Percentiles rank a stretch among this genome's conserved stretches.
Conservation (phyloP, 2,888 invertebrate species). For the Perithous albicinctus region DNA sequence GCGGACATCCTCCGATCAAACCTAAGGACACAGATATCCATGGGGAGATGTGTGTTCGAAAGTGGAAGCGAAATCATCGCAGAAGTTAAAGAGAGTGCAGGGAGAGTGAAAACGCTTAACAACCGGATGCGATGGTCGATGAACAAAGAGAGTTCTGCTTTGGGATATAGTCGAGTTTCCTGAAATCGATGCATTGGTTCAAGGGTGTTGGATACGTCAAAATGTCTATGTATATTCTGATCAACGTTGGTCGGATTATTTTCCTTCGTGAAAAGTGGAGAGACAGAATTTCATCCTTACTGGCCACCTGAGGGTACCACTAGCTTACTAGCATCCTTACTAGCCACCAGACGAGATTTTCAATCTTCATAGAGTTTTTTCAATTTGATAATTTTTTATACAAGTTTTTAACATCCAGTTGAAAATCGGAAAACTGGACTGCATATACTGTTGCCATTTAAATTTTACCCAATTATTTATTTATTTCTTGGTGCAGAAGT, state of each 20-base stretch:
- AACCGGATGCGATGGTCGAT: slow-evolving; percentile 20
- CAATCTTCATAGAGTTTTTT: too few relatives aligned
- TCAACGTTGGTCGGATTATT: background rate
- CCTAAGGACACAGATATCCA: background rate
- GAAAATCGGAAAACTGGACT: too few relatives aligned
- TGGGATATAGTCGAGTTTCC: slow-evolving; percentile 11
- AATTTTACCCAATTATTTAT: too few relatives aligned
- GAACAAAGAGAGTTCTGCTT: slow-evolving; percentile 40
- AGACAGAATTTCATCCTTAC: background rate
- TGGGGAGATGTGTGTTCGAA: background rate
- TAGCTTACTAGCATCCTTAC: too few relatives aligned
- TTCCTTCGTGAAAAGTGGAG: background rate
- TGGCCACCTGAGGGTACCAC: too few relatives aligned
- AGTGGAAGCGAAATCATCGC: slow-evolving; percentile 2
- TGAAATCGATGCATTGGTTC: background rate
- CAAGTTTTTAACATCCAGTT: too few relatives aligned
- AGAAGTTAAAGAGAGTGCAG: too few relatives aligned
- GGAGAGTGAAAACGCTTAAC: background rate
- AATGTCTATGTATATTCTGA: background rate
- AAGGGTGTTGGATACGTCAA: background rate
- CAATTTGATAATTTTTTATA: too few relatives aligned
- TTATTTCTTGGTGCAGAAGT: too few relatives aligned
- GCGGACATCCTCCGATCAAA: slow-evolving; percentile 25
- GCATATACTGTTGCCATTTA: too few relatives aligned
- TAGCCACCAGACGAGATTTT: too few relatives aligned